Evolutionary conservation across 2,113 vertebrate species (phyloP), one percentile per base, ranked within the genome.

Genomic region (Anarhynchus alexandrinus): DNA sequence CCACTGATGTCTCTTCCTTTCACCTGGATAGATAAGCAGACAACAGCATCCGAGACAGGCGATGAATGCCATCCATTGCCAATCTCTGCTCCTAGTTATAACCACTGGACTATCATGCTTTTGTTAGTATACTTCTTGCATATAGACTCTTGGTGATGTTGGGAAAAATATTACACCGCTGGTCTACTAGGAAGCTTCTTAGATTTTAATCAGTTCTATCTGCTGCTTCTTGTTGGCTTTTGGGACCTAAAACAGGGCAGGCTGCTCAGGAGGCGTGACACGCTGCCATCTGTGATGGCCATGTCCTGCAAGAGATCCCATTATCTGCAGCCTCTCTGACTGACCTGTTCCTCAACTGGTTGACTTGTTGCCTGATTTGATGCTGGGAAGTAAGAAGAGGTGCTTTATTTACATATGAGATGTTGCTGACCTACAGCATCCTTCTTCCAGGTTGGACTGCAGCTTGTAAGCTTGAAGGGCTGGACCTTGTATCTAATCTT

Each of bases 191-290:
- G 64, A 73, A 34, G 6, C 34, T 62, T 73, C 51, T 66, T 71
- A 43, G 25, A 6, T 59, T 90, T 94, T 55, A 25, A 14, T 59
- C 29, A 29, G n/a, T 81, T 88, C n/a, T 27, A 20, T 52, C 69
- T 71, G 14, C n/a, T 86, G 79, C 38, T 51, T 76, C 57, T 51
- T 66, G 3, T 62, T 77, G 47, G 9, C 30, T 69, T 89, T 84
- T 42, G 61, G 27, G 22, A 67, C 45, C 59, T 76, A 54, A 71
- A 92, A 30, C 9, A 47, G 43, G 29, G 11, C 8, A 55, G 30
- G 18, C 20, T 29, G 34, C 32, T 86, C 15, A 13, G 58, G 20
- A 76, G 49, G 40, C 0, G 0, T 57, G 73, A 57, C 23, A 15
- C 52, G 29, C 40, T 29, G 12, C 36, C 36, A 16, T 57, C 40